Evolutionary conservation across 1,140 invertebrate genomes (phyloP).

Genomic region (Tetraneura akinire): DNA sequence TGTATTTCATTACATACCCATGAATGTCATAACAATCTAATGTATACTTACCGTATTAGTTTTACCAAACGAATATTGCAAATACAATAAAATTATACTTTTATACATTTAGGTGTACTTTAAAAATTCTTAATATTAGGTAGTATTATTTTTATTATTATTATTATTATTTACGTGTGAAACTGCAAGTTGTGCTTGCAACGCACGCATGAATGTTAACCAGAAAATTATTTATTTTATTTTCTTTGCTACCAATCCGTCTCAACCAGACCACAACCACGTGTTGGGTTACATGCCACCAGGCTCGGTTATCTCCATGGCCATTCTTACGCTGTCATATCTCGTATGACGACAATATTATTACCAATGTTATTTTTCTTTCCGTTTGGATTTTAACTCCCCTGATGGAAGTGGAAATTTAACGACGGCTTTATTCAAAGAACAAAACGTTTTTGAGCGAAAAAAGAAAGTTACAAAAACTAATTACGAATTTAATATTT

Average conservation of each 20-base stretch:
- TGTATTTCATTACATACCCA: background rate
- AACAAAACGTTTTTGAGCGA: background rate
- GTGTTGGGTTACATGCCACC: background rate
- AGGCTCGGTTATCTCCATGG: background rate
- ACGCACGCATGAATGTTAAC: background rate
- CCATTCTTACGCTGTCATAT: background rate
- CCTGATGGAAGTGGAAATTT: no score
- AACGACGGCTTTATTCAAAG: no score
- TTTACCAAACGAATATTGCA: background rate
- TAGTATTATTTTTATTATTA: background rate
- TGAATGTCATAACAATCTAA: background rate
- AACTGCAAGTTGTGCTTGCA: background rate
- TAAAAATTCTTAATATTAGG: background rate
- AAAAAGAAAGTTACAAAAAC: background rate
- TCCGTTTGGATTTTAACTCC: background rate
- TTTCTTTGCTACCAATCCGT: background rate
- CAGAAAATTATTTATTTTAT: background rate
- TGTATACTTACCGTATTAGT: background rate
- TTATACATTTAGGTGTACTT: background rate
- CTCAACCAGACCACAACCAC: background rate
- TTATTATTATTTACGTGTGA: background rate
- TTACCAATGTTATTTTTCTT: no score
- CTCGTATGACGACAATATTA: background rate
- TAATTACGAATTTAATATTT: no score
- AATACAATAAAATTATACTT: no score